These are phyloP conservation scores for Torymus tubicola DNA, from an alignment of 2,888 invertebrate species.

Conservation along the genomic window DNA sequence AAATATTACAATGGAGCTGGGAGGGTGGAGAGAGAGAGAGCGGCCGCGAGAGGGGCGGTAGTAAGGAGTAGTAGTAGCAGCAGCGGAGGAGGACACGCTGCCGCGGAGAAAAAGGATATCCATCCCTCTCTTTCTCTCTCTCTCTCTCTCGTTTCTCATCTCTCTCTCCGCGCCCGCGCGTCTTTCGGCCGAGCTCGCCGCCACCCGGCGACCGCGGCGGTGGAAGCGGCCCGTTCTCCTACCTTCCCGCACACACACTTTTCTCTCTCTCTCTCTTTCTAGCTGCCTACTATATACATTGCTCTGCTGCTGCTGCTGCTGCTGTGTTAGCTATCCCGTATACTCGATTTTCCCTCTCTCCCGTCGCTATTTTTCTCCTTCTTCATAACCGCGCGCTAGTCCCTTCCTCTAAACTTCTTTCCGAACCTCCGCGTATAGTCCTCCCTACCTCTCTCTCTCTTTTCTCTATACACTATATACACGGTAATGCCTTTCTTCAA, in stretches of 20 bases:
- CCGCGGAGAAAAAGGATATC: slow-evolving; percentile 65
- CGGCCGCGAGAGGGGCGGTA: slow-evolving; percentile 68
- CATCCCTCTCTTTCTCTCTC: slow-evolving; percentile 59
- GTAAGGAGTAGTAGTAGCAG: slow-evolving; percentile 65
- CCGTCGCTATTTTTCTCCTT: slow-evolving; percentile 50
- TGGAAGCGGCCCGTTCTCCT: slow-evolving; percentile 6
- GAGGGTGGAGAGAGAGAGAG: slow-evolving; percentile 62
- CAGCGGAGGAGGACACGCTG: slow-evolving; percentile 67
- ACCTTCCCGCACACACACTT: slow-evolving; percentile 13
- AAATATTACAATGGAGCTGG: slow-evolving; percentile 76
- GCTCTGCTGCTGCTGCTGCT: background rate
- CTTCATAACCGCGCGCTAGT: slow-evolving; percentile 47
- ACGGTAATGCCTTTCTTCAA: slow-evolving; percentile 48
- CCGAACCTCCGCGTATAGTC: slow-evolving; percentile 5
- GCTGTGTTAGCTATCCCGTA: background rate
- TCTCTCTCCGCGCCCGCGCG: slow-evolving; percentile 35
- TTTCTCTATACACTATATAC: slow-evolving; percentile 32
- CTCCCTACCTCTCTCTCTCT: background rate
- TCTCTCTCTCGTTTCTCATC: slow-evolving; percentile 55
- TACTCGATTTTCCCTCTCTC: slow-evolving; percentile 37
- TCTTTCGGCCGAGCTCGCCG: slow-evolving; percentile 44
- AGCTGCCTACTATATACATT: no score
- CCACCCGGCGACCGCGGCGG: slow-evolving; percentile 47
- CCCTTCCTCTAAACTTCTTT: slow-evolving; percentile 48
- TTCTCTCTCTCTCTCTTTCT: slow-evolving; percentile 27